Base-by-base conservation (phyloP, 1,140 invertebrate genomes). In the Popillia japonica region DNA sequence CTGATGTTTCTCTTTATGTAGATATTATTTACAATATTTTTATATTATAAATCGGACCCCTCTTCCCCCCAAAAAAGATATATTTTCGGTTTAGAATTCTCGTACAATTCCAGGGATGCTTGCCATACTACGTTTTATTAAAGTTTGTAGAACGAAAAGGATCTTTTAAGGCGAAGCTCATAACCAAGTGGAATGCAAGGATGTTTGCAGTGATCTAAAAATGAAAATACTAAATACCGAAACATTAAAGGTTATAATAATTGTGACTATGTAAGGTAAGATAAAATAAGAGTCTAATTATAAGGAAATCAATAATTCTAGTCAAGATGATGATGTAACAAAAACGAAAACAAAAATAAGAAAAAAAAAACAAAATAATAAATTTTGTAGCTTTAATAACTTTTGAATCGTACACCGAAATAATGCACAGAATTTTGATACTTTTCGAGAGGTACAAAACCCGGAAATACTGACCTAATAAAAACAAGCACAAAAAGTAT, bases 121-220 rank as follows among this genome's bases (percentile, higher is more conserved):
- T 34, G 20, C 61, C 61, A 64, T 64, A 23, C 9, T 22, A 64
- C n/a, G 48, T 55, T 3, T 48, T 55, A 55, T 55, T 34, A n/a
- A 14, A 20, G 6, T 55, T 48, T 2, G 11, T n/a, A 55, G 6
- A 14, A 55, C 2, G 17, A 6, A 55, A 55, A 55, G 6, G 3
- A 17, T 3, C 27, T 27, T 10, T 68, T 27, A 20, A 68, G 8
- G 3, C 27, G 20, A 27, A 68, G 9, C 61, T 3, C 8, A 68
- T 11, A 68, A 27, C 27, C 20, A 17, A 17, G 17, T 68, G 27
- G 59, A 22, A 80, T 73, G 80, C 75, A 78, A 73, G 78, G 80
- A 79, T 76, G 64, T 78, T 81, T 81, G 80, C 80, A 81, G 78
- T 81, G 80, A 81, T 81, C 80, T 77, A 40, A 79, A 79, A 77